phyloP scores from a whole-genome alignment of 37 sponge, comb jelly and placozoan genomes.

The Petrosia ficiformis region DNA sequence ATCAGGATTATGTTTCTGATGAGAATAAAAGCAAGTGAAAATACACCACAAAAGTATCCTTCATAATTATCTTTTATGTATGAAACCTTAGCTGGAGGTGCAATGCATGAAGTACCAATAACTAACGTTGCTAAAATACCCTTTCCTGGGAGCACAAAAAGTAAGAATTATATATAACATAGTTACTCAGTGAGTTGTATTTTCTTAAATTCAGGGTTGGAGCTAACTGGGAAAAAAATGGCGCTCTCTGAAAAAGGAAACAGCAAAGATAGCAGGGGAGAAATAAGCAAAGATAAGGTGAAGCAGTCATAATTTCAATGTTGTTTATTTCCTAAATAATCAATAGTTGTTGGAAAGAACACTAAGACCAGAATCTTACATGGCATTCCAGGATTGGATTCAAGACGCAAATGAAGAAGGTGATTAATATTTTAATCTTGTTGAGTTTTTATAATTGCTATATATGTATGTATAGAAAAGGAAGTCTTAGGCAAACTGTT shows the following conservation, averaged over 20 bases:
- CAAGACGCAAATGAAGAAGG: background rate
- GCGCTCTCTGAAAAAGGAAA: background rate
- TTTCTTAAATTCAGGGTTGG: background rate
- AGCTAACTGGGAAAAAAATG: background rate
- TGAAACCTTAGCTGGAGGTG: conserved; percentile 49
- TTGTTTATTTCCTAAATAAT: background rate
- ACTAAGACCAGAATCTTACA: background rate
- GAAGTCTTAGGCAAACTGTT: background rate
- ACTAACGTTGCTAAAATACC: conserved; percentile 56
- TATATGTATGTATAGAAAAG: conserved; percentile 5
- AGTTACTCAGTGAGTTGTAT: background rate
- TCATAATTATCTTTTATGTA: background rate
- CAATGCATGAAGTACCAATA: conserved; percentile 38
- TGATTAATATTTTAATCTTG: background rate
- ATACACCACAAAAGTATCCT: background rate
- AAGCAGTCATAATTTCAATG: background rate
- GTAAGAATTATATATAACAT: background rate
- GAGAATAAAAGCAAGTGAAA: background rate
- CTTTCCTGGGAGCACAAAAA: conserved; percentile 49
- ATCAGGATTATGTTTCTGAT: conserved; percentile 43
- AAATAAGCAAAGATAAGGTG: too few relatives aligned
- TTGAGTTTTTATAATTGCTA: background rate
- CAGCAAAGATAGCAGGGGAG: too few relatives aligned
- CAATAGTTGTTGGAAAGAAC: background rate
- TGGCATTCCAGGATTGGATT: background rate